Percentiles rank a stretch among this genome's conserved stretches.
Evolutionary conservation across 1,140 invertebrate species (phyloP).

Genomic region (Caenorhabditis tropicalis): DNA sequence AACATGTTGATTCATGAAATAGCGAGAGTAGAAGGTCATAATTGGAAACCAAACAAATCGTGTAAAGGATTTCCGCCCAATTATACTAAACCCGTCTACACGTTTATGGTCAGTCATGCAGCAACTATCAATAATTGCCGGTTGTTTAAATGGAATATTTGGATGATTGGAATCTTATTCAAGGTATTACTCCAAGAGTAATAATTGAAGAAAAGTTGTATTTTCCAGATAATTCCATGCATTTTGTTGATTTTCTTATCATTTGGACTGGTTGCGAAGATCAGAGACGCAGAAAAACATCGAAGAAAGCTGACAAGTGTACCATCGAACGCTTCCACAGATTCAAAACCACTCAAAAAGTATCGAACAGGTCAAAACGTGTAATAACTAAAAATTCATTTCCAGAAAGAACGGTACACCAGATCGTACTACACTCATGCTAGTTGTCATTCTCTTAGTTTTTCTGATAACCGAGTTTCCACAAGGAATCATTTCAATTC

Average conservation of each 20-base stretch:
- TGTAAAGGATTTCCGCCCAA: conserved; percentile 60
- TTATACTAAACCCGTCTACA: conserved; percentile 60
- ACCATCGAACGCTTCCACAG: conserved; percentile 26
- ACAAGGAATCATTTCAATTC: conserved; percentile 65
- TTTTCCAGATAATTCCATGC: conserved; percentile 65
- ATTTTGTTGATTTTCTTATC: conserved; percentile 61
- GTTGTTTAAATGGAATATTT: conserved; percentile 66
- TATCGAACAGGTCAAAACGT: background rate
- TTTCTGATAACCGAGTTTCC: conserved; percentile 68
- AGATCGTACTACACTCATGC: conserved; percentile 66
- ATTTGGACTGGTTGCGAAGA: conserved; percentile 62
- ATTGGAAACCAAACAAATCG: conserved; percentile 41
- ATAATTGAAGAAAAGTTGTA: background rate
- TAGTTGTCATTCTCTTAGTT: conserved; percentile 64
- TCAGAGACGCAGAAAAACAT: conserved; percentile 61
- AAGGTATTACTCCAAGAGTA: conserved; percentile 51
- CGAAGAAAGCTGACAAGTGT: conserved; percentile 53
- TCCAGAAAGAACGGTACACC: conserved; percentile 54
- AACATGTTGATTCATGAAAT: conserved; percentile 66
- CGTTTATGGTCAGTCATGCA: conserved; percentile 55
- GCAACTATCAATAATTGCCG: conserved; percentile 62
- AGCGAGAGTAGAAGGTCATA: conserved; percentile 19
- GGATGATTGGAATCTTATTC: conserved; percentile 68
- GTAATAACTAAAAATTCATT: background rate
- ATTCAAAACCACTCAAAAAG: conserved; percentile 45